Percentiles rank a stretch among this genome's conserved stretches.
Conservation (phyloP, 2,888 invertebrate species). For the Bombylius major region DNA sequence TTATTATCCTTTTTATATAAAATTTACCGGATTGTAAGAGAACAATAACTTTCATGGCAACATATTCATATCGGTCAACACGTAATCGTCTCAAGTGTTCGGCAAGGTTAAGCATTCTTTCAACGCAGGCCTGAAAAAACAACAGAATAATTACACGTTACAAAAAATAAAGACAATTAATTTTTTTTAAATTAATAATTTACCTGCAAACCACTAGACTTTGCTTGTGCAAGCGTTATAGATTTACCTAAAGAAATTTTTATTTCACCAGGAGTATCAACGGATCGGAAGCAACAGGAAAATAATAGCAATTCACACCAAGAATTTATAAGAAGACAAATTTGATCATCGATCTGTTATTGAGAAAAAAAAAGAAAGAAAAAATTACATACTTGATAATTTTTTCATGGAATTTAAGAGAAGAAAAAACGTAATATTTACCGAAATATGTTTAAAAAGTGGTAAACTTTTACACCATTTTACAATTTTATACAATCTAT, state of each 20-base stretch:
- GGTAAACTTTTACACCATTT: conserved; percentile 98
- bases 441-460: conserved; percentile 90
- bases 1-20: too few relatives aligned
- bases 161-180: not conserved
- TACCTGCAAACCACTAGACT: conserved; percentile 42
- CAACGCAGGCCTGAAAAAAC: conserved; percentile 58
- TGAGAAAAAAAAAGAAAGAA: not conserved
- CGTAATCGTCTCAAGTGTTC: conserved; percentile 79
- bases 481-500: conserved; percentile 90
- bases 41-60: conserved; percentile 90
- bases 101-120: conserved; percentile 88
- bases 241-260: conserved; percentile 44
- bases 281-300: conserved; percentile 89
- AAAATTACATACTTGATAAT: not conserved
- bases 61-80: conserved; percentile 92
- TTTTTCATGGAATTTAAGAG: not conserved
- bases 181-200: conserved; percentile 16
- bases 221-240: conserved; percentile 34
- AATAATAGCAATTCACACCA: conserved; percentile 90
- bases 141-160: conserved; percentile 1
- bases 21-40: conserved; percentile 73
- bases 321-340: conserved; percentile 89
- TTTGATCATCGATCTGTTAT: conserved; percentile 89
- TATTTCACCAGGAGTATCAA: conserved; percentile 81
- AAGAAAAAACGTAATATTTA: conserved; percentile 35